Base-by-base conservation (phyloP, 2,797 vertebrate genomes). In the Coregonus sp. region DNA sequence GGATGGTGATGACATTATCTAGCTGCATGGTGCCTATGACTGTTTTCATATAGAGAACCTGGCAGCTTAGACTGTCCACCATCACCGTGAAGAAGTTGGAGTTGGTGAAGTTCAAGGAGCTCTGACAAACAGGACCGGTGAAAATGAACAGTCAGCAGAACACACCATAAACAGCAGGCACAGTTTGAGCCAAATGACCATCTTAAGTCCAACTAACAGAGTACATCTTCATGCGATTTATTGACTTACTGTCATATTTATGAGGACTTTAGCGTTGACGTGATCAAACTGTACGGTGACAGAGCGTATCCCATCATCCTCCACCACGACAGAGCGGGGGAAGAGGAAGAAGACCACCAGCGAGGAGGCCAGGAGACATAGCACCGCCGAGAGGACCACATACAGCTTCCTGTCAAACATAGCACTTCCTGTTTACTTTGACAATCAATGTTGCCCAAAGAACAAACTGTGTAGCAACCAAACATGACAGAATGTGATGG, bases 21-120 rank as follows among this genome's bases (percentile, higher is more conserved):
- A 96, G 86, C 89, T 94, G 92, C 66, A 92, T 90, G 0, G 90
- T 94, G 1, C 98, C 97, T 6, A 98, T 95, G 77, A 98, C 96
- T 0, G 94, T 97, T 88, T 97, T 98, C 97, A 99, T 97, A 91
- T 98, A 98, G 71, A 98, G 97, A 77, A 98, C 95, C 88, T 97
- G 96, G 72, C 94, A 95, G 81, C 85, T 96, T 79, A 99, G 89
- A n/a, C 95, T 96, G 90, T 94, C 92, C 86, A 98, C 95, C 0
- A 93, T 86, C 85, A 98, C 95, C 0, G 94, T 90, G 92, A 97
- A 99, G 91, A 98, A 98, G 90, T 98, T 98, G 71, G 96, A 95
- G 84, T 99, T 99, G 85, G 84, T 96, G 91, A 99, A 95, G 86
- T 96, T 95, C 78, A 99, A 81, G 0, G 95, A 95, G 89, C 95